These are phyloP conservation scores for Dendrocincla tyrannina DNA, from an alignment of 2,797 vertebrate genomes.

Conservation along the genomic window DNA sequence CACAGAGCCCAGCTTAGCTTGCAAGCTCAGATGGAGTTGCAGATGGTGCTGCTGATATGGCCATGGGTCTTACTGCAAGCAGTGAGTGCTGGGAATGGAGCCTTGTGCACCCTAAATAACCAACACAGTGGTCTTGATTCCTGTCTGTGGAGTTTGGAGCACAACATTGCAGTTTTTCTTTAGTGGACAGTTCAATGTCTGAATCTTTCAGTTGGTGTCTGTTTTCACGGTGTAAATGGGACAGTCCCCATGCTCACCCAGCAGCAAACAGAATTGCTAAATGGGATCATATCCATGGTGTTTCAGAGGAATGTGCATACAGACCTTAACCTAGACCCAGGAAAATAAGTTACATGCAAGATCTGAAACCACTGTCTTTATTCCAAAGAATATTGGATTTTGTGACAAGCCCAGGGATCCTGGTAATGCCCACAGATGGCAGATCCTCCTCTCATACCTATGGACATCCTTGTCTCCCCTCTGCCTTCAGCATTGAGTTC, in stretches of 20 bases:
- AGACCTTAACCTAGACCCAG: background rate
- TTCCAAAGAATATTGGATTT: background rate
- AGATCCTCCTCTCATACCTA: background rate
- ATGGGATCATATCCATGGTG: rapidly evolving
- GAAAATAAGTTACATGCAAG: background rate
- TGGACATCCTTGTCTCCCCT: background rate
- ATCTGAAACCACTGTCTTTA: background rate
- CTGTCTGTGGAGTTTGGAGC: background rate
- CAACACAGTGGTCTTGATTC: background rate
- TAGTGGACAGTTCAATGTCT: background rate
- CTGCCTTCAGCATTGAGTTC: background rate
- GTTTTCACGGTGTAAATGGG: background rate
- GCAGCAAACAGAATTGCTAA: background rate
- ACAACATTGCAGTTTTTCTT: background rate
- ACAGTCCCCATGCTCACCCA: background rate
- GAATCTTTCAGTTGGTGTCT: background rate
- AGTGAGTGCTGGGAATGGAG: background rate
- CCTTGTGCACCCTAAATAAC: background rate
- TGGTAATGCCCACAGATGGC: rapidly evolving
- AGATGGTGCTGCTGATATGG: background rate
- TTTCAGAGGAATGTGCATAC: background rate
- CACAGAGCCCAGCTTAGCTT: background rate
- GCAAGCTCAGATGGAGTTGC: background rate
- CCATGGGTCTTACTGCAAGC: background rate
- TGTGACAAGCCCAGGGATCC: background rate